Base-by-base conservation (phyloP, 2,888 invertebrate species). In the Ornithoptera alexandrae region DNA sequence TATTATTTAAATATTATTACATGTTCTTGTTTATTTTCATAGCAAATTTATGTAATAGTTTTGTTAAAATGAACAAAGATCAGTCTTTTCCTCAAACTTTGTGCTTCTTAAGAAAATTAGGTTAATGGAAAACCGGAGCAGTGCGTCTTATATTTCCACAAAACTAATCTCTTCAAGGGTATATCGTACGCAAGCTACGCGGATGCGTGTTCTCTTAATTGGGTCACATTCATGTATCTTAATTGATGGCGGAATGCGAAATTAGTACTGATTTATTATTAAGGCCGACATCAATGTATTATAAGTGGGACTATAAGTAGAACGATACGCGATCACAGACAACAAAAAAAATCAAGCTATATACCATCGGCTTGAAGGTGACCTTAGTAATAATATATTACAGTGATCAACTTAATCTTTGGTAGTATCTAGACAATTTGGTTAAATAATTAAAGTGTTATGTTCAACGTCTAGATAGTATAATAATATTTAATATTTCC, bases 221-320 rank as follows among this genome's bases (percentile, higher is more conserved):
- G 90, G 90, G 90, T 90, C 89, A 84, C 87, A 85, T 66, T 65
- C 73, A 65, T 73, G 72, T 73, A 74, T 73, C 77, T 80, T 87
- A 89, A 89, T 89, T 89, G 88, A 88, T 85, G 83, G 79, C 79
- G 81, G 81, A 82, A 80, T 81, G 79, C 78, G 81, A 81, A 84
- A 84, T 83, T 78, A 71, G 77, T 78, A 78, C 81, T 83, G 81
- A 82, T 85, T 78, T 75, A 73, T 73, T 74, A 72, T 71, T 69
- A 71, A 68, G 57, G 61, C 20, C 61, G 42, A 59, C 65, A 69
- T 58, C 63, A 69, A 65, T 46, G 53, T 64, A 56, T n/a, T n/a
- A 18, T 53, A 53, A 53, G 53, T 53, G 53, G 53, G 8, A n/a
- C 46, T 46, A 46, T 46, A 46, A 46, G 53, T 53, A 18, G n/a